Evolutionary conservation across 2,888 invertebrate genomes (phyloP), one percentile per base, ranked within the genome.

Genomic region (Pyrocoelia pectoralis): DNA sequence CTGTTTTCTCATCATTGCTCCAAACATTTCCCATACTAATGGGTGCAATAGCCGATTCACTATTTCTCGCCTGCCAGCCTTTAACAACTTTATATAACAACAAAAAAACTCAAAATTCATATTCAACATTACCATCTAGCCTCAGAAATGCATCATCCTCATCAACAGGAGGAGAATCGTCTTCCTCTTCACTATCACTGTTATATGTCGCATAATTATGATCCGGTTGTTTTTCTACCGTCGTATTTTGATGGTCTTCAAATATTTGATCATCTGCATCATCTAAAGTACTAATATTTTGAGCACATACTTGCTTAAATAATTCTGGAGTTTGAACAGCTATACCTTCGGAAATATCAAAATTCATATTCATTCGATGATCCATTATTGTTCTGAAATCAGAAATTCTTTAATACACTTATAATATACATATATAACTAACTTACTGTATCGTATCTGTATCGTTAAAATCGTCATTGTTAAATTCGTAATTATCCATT

Each of bases 391-490:
- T 72, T 58, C 79, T 79, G 60, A 55, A 68, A 64, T 28, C n/a
- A n/a, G n/a, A n/a, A n/a, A n/a, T n/a, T 28, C 9, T 28, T 17
- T 4, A 46, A 19, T 54, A 28, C 55, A 63, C 8, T 28, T 13
- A 6, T n/a, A 12, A 12, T 12, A 13, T n/a, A 43, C 6, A 43
- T 6, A 14, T 8, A 15, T n/a, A 48, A 46, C 38, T 60, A 72
- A 82, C 83, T 81, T 79, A 86, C 85, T 83, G 83, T 68, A 85
- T 75, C 43, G 81, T 79, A 69, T 84, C 87, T 8, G 84, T 85
- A 71, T 87, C 87, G 67, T 84, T 86, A 72, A 87, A 88, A 66
- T 88, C 86, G 67, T 87, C 86, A 73, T 88, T 87, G 70, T 84
- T 84, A 75, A 85, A 87, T 56, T 86, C 87, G 75, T 86, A 88